Evolutionary conservation across 2,888 invertebrate species (phyloP), one percentile per base, ranked within the genome.

Genomic region (Colletes collaris): DNA sequence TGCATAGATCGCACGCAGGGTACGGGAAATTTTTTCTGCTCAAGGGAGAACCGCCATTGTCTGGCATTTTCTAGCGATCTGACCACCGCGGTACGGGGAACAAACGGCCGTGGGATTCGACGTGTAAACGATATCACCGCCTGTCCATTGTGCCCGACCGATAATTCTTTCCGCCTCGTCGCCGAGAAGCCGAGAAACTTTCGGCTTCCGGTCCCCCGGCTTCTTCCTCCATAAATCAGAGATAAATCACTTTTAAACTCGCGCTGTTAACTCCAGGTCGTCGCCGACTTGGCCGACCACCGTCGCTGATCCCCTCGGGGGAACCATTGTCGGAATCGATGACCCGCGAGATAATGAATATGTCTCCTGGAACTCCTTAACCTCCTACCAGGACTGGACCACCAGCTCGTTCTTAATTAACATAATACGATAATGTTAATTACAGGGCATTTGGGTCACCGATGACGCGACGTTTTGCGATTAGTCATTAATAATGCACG

Each of bases 181-280:
- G 89, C 89, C 88, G 84, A 87, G 85, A 86, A 89, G 89, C 87
- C 88, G 87, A 86, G 87, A 88, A 91, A 90, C 86, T 91, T 91
- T 89, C 85, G 81, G 83, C 81, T 82, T 79, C 76, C 84, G 78
- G 78, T 19, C 27, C 40, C 53, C 49, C 70, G 68, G 72, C 63
- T 84, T 68, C 82, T 84, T 80, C 87, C 81, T 83, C 86, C 91
- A 90, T 92, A 92, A 92, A 92, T 92, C 92, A 91, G 89, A 90
- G 90, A 91, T 92, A 92, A 92, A 92, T 92, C 92, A 92, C 91
- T 91, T 90, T 91, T 90, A 91, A 90, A 90, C 90, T 91, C 90
- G 89, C 89, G 88, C 91, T 91, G 91, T 91, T 91, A 90, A 89
- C 90, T 90, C 89, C 91, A 89, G 89, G 87, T 87, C 88, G 88